Evolutionary conservation across 2,113 vertebrate genomes (phyloP).

Genomic region (Hypomesus transpacificus): DNA sequence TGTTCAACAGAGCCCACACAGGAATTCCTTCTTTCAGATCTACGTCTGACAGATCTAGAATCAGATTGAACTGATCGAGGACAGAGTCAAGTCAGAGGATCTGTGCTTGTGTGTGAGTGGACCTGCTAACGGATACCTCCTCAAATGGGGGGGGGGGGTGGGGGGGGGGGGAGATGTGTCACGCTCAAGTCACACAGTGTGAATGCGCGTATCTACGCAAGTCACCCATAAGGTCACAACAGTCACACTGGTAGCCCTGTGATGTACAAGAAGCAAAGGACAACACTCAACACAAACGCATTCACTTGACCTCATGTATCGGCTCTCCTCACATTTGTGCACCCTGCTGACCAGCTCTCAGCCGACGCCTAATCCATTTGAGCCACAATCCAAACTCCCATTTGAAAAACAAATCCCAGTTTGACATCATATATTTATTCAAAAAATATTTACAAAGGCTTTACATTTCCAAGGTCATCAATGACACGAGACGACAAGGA

Average conservation of each 20-base stretch:
- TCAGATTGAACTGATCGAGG: background rate
- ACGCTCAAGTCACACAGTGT: constrained; percentile 18
- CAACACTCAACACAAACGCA: too few relatives aligned
- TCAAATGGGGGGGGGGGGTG: constrained; percentile 35
- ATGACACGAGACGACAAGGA: background rate
- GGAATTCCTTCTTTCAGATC: background rate
- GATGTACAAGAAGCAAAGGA: too few relatives aligned
- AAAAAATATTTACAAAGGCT: constrained; percentile 17
- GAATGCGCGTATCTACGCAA: too few relatives aligned
- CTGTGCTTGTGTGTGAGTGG: constrained; percentile 28
- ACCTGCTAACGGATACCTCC: constrained; percentile 54
- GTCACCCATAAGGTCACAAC: too few relatives aligned
- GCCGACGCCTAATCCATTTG: too few relatives aligned
- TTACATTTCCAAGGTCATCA: background rate
- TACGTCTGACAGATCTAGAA: background rate
- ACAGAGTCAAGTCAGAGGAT: background rate
- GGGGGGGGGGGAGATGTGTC: background rate
- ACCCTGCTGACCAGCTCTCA: too few relatives aligned
- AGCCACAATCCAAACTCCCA: too few relatives aligned
- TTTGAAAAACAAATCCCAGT: background rate
- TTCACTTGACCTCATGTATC: too few relatives aligned
- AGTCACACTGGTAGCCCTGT: too few relatives aligned
- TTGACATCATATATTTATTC: constrained; percentile 21
- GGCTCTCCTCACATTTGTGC: too few relatives aligned
- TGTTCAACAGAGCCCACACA: too few relatives aligned